Evolutionary conservation across 2,113 vertebrate species (phyloP).

Genomic region (Neomonachus schauinslandi): DNA sequence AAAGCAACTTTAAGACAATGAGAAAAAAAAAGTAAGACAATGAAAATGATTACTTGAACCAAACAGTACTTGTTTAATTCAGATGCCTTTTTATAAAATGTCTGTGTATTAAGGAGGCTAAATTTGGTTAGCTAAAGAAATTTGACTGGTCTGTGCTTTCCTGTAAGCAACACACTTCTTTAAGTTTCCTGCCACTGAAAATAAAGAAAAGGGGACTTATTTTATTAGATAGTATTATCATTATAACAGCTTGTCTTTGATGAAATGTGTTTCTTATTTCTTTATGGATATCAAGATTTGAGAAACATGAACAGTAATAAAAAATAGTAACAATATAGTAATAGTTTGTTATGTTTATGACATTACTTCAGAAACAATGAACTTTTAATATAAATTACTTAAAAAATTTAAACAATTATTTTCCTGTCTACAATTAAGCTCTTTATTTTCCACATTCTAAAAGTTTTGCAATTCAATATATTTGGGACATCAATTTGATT

Average conservation of each 20-base stretch:
- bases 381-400: neutral
- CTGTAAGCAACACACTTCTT: neutral
- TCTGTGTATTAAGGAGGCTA: slow-evolving; percentile 4
- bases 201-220: neutral
- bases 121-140: neutral
- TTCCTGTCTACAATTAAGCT: neutral
- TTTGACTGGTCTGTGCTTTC: slow-evolving; percentile 13
- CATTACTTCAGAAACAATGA: neutral
- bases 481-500: slow-evolving; percentile 15
- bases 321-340: neutral
- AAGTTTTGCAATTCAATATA: neutral
- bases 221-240: neutral
- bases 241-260: neutral
- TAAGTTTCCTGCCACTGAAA: neutral
- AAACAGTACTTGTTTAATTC: slow-evolving; percentile 17
- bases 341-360: neutral
- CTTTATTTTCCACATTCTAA: neutral
- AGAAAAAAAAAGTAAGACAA: neutral
- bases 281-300: neutral
- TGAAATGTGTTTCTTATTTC: neutral
- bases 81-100: neutral
- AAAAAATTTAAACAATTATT: neutral
- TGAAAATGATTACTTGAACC: neutral
- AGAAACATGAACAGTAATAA: neutral
- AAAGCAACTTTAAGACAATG: slow-evolving; percentile 12